Base-by-base conservation (phyloP, 2,113 vertebrate species). In the Dromiciops gliroides region DNA sequence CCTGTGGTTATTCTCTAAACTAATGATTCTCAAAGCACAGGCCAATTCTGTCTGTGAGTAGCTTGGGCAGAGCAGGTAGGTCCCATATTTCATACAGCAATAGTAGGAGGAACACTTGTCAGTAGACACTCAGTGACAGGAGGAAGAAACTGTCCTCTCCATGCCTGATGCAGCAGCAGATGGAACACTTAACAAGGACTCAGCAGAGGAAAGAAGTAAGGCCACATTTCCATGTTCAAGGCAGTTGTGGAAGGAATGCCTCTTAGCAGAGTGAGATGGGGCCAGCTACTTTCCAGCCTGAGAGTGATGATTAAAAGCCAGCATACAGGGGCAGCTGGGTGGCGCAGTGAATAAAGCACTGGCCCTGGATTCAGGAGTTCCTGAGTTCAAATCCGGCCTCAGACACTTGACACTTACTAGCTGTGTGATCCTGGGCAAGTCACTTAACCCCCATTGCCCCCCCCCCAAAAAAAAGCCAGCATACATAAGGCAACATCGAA, bases 1-100 rank as follows among this genome's bases (percentile, higher is more conserved):
- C 1, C 89, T 26, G 22, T 90, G 75, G 37, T 51, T 48, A 51
- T 67, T 95, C 47, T 93, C 51, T 51, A 89, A 52, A 89, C 25
- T 93, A 91, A 31, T 60, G 49, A 26, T 51, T 48, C 50, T 90
- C 52, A 93, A 48, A 92, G 56, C 91, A 22, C 14, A 28, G 50
- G 53, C 75, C 91, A 93, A 2, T 50, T 96, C 48, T 91, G 51
- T n/a, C n/a, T 83, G 67, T 44, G 19, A 51, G 93, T 88, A 96
- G 92, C 83, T 50, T 91, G 49, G 97, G n/a, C 67, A 67, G 56
- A 37, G 9, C 56, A 83, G n/a, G 67, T 83, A 44, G n/a, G 67
- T 2, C 19, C n/a, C 67, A 44, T 2, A 44, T 83, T 83, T 83
- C n/a, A 23, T 44, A 23, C 12, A 44, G 67, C 7, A 83, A 83